Conservation (phyloP, 1,140 invertebrate genomes). For the Drosophila varians region DNA sequence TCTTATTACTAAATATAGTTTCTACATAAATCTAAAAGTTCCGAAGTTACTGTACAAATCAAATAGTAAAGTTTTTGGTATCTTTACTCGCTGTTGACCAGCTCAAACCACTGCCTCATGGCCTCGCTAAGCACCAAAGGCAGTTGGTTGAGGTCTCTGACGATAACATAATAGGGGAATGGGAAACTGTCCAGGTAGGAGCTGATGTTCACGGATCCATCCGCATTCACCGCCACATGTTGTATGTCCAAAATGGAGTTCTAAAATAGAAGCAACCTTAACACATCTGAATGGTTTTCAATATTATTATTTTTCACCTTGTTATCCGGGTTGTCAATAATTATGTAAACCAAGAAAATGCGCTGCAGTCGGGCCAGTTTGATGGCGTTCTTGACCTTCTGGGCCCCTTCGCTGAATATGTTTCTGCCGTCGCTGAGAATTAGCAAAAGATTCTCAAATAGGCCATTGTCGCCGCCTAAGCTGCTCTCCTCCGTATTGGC, state of each 20-base stretch:
- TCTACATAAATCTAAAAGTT: neutral
- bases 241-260: constrained; percentile 96
- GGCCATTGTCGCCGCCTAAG: constrained; percentile 86
- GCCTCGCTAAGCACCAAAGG: constrained; percentile 97
- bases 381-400: constrained; percentile 91
- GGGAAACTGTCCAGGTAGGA: constrained; percentile 97
- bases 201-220: constrained; percentile 85
- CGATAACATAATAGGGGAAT: constrained; percentile 99
- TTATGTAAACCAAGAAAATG: constrained; percentile 97
- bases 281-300: neutral
- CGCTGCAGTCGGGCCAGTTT: constrained; percentile 90
- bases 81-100: constrained; percentile 85
- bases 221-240: constrained; percentile 88
- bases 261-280: constrained; percentile 84
- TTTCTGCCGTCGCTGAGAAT: constrained; percentile 97
- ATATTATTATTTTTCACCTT: constrained; percentile 87
- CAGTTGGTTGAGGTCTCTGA: constrained; percentile 93
- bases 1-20: neutral
- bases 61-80: neutral
- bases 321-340: constrained; percentile 96
- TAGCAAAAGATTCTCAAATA: constrained; percentile 92
- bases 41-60: neutral
- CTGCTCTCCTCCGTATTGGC: constrained; percentile 87
- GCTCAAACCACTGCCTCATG: constrained; percentile 98
- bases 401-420: constrained; percentile 94